These are phyloP conservation scores for Agrochola lychnidis DNA, from an alignment of 2,888 invertebrate species.

Conservation along the genomic window DNA sequence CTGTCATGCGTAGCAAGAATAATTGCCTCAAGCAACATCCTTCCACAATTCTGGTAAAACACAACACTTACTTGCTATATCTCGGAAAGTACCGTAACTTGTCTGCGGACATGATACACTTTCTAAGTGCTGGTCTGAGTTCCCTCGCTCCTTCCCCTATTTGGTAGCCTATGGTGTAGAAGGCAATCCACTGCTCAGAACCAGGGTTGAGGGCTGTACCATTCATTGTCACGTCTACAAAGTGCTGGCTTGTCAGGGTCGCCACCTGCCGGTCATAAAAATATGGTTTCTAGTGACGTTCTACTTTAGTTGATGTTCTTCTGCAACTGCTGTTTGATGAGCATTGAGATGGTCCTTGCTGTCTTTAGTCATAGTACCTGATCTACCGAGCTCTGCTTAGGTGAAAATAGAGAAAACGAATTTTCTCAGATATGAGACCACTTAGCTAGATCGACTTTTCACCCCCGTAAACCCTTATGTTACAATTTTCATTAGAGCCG, in stretches of 20 bases:
- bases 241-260: conserved; percentile 71
- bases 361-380: too few relatives aligned
- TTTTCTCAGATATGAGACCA: too few relatives aligned
- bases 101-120: conserved; percentile 71
- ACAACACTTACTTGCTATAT: conserved; percentile 45
- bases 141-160: conserved; percentile 68
- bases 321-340: neutral
- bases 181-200: conserved; percentile 76
- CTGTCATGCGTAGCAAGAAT: too few relatives aligned
- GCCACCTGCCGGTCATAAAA: conserved; percentile 68
- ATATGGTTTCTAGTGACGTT: neutral
- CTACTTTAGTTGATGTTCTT: too few relatives aligned
- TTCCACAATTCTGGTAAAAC: neutral
- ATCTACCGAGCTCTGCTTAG: too few relatives aligned
- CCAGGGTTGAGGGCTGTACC: conserved; percentile 80
- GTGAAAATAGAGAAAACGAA: too few relatives aligned
- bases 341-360: neutral
- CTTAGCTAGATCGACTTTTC: too few relatives aligned
- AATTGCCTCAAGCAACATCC: neutral
- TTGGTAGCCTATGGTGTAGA: conserved; percentile 62
- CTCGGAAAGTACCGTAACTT: conserved; percentile 74
- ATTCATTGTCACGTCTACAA: conserved; percentile 76
- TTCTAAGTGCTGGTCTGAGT: conserved; percentile 70
- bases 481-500: too few relatives aligned
- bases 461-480: too few relatives aligned